Evolutionary conservation across 1,140 invertebrate species (phyloP), one percentile per base, ranked within the genome.

Genomic region (Mycetomoellerius zeteki): DNA sequence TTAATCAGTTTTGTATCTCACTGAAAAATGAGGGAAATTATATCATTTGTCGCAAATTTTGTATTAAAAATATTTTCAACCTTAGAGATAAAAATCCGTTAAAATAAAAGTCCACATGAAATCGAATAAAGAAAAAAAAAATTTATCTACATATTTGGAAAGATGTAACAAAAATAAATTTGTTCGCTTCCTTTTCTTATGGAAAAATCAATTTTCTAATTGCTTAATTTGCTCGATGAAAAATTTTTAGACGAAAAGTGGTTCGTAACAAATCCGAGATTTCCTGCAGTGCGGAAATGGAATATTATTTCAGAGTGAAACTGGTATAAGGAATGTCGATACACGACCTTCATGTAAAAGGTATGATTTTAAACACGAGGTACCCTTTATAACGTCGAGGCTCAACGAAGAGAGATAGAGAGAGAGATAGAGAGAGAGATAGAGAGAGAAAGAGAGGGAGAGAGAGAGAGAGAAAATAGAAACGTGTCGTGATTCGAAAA

Each of bases 301-400:
- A 67, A 50, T 7, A 3, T 33, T 50, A 50, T 30, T 3, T 78
- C 33, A 67, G 12, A 80, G n/a, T 21, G 12, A 67, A 84, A 60
- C n/a, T 47, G 21, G 14, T 50, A 62, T 19, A 43, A 16, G 37
- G 1, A 50, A 78, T 33, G 12, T 52, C n/a, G 47, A 67, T n/a
- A 37, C 4, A 30, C n/a, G 12, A 69, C 12, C 47, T 52, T 5
- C 27, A 8, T 47, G 2, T n/a, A 19, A 81, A 71, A 69, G 16
- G n/a, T 43, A 50, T 43, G 65, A 8, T 67, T 50, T n/a, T 3
- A 37, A 33, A 67, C 21, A 50, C 30, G 37, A n/a, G 14, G 21
- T 21, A 24, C 52, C 37, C 5, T 33, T 67, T 54, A 37, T 33
- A 54, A 69, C 14, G n/a, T 14, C n/a, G 27, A 14, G 71, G 19